Conservation (phyloP, 1,140 invertebrate species). For the Antheraea mylitta region DNA sequence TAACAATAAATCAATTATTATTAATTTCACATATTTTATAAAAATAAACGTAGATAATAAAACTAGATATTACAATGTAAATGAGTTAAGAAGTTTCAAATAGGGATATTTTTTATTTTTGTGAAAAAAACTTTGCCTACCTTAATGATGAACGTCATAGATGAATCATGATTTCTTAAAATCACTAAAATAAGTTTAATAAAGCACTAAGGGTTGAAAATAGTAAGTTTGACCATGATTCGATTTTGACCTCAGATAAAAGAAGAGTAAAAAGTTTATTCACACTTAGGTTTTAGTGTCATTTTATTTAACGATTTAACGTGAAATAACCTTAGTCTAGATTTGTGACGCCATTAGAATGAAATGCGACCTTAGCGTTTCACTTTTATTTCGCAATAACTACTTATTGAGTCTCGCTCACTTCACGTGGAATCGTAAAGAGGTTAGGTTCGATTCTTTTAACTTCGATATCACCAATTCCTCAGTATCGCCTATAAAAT, state of each 20-base stretch:
- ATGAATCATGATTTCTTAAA: too few relatives aligned
- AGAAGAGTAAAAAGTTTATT: background rate
- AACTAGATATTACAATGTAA: too few relatives aligned
- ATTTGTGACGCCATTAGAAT: conserved; percentile 2
- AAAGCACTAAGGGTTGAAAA: background rate
- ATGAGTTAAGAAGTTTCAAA: too few relatives aligned
- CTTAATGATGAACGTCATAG: too few relatives aligned
- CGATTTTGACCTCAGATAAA: background rate
- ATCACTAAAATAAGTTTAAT: too few relatives aligned
- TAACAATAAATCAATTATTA: too few relatives aligned
- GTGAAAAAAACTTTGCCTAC: too few relatives aligned
- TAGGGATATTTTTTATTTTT: too few relatives aligned
- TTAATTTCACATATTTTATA: too few relatives aligned
- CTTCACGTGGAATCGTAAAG: conserved; percentile 46
- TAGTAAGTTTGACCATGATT: background rate
- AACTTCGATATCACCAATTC: conserved; percentile 49
- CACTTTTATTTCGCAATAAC: conserved; percentile 1
- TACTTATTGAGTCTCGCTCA: conserved; percentile 26
- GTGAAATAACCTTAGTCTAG: background rate
- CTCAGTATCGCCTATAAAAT: conserved; percentile 57
- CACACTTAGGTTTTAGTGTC: background rate
- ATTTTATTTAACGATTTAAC: background rate
- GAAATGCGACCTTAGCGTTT: background rate
- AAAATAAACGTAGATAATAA: too few relatives aligned
- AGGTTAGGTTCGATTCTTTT: conserved; percentile 29